Evolutionary conservation across 2,113 vertebrate genomes (phyloP), one percentile per base, ranked within the genome.

Genomic region (Pangasianodon gigas): DNA sequence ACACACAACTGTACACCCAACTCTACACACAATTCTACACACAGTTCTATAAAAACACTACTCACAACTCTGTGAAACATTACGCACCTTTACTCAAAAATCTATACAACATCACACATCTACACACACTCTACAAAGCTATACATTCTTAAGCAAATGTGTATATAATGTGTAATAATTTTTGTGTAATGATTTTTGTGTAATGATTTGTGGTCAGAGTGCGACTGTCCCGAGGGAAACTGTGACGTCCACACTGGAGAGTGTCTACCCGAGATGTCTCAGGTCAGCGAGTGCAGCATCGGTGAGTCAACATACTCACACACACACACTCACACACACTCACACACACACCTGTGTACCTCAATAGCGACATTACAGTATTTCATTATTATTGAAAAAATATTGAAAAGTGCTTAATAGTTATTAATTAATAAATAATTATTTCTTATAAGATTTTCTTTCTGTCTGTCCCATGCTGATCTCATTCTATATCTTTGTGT

Each of bases 201-300:
- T 87, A 8, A 29, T n/a, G 5, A 16, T 29, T 10, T 88, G 32
- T 91, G 86, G 3, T 91, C 92, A 99, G 98, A 95, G 90, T 99
- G 98, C 91, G 94, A 95, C 89, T 99, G 98, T 91, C 95, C 96
- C 86, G 97, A 97, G 0, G 96, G 96, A 46, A 97, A 96, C 75
- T 99, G 98, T 94, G 97, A 99, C 93, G 96, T 96, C 90, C 94
- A 96, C 83, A 98, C 97, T 5, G 98, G 98, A 93, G 97, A 97
- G 90, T 99, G 98, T 93, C 92, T 98, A 0, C 91, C 94, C 84
- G 97, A 97, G 93, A 90, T 94, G 2, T 91, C 94, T 54, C 90
- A 91, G 0, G 89, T 95, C 91, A 96, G 93, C 90, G 92, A 95
- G 91, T 97, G 96, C 93, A 96, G 96, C 92, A 95, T 91, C 90